Base-by-base conservation (phyloP, 2,888 invertebrate genomes). In the Melieria crassipennis region DNA sequence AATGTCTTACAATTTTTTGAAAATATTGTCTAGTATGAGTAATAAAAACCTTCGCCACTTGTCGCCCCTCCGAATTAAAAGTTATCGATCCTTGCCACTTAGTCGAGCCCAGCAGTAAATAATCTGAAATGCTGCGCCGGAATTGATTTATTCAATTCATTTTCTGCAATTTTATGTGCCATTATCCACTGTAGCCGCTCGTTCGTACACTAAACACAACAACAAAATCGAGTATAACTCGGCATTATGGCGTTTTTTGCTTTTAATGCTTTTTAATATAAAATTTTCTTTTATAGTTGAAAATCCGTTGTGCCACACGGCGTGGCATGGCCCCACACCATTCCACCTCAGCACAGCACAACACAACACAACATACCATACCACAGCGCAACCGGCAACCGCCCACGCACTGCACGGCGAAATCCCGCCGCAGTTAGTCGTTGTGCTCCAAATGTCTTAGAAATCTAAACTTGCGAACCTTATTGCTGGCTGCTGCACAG, bases 251-350 rank as follows among this genome's bases (percentile, higher is more conserved):
- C 69, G 43, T 61, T 69, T 67, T 70, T 60, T 46, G 65, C 65
- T 69, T 70, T 70, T 70, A 70, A 70, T 70, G 70, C 50, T 58
- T 70, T 70, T 65, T 65, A 70, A 70, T 70, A 77, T 75, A 75
- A 77, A 77, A 77, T 76, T 76, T 77, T 81, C 81, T 81, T 82
- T 83, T 81, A 83, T 82, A 82, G 82, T 82, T 82, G 76, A 76
- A 82, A 82, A 80, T 81, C 76, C 78, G 78, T 78, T 78, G 77
- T 75, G 30, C 30, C 30, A 30, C 30, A 30, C 30, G 30, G 30
- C 30, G 30, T 30, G 30, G 30, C 30, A 30, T 30, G 72, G 72
- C 76, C 70, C 68, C 73, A 65, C 70, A 52, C 62, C 43, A 65
- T 65, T 50, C 48, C 9, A 56, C 64, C 30, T 46, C 65, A 7